A percentile compares a stretch with the other conserved stretches of the same genome.
Conservation (phyloP, 1,140 invertebrate species). For the Venturia canescens region DNA sequence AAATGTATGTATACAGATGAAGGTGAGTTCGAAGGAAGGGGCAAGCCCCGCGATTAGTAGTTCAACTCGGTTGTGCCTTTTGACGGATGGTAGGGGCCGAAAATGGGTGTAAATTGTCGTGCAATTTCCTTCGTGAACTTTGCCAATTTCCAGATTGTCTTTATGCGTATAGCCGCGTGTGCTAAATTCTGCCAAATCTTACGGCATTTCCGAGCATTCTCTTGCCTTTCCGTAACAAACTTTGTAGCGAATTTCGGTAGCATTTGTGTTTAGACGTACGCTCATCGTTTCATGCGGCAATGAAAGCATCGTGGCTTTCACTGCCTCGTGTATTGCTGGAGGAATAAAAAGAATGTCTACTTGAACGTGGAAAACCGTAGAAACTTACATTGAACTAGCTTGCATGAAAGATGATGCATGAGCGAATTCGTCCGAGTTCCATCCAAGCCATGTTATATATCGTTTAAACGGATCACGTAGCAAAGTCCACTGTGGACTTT, state of each 20-base stretch:
- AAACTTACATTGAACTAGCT: neutral
- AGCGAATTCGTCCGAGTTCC: neutral
- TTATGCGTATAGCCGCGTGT: constrained; percentile 30
- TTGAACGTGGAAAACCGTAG: neutral
- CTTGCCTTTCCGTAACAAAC: neutral
- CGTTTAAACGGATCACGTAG: constrained; percentile 37
- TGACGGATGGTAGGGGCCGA: neutral
- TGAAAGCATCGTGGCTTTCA: neutral
- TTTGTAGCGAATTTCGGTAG: neutral
- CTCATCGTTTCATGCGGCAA: neutral
- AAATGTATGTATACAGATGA: neutral
- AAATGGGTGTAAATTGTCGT: constrained; percentile 64
- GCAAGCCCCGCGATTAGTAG: neutral
- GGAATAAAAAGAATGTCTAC: neutral
- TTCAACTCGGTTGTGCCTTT: constrained; percentile 17
- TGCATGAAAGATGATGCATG: neutral
- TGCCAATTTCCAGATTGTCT: constrained; percentile 64
- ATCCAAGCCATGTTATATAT: neutral
- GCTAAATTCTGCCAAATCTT: neutral
- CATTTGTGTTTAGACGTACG: neutral
- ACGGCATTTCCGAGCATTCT: constrained; percentile 13
- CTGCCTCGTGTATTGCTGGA: neutral
- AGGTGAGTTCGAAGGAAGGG: neutral
- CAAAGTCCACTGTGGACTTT: constrained; percentile 9
- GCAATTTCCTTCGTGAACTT: constrained; percentile 67